Percentiles rank a stretch among this genome's conserved stretches.
These are phyloP conservation scores for Xerus inauris DNA, from an alignment of 2,113 vertebrate genomes.

Conservation along the genomic window DNA sequence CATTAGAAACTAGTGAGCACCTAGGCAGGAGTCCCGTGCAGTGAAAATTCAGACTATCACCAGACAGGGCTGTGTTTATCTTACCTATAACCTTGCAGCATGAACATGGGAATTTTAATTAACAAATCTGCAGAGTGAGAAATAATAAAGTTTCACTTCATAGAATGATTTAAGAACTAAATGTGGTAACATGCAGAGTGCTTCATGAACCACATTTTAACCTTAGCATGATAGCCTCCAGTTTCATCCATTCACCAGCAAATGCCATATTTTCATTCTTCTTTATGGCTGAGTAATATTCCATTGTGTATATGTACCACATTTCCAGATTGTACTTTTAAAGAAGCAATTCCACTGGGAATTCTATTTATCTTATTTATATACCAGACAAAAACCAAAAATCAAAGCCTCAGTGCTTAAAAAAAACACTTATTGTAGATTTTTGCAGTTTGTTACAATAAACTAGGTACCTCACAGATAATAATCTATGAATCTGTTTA, in stretches of 20 bases:
- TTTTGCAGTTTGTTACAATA: neutral
- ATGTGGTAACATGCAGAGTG: neutral
- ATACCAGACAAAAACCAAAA: neutral
- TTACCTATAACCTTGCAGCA: neutral
- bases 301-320: no score
- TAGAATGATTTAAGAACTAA: slow-evolving; percentile 7
- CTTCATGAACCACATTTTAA: no score
- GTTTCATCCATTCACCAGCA: no score
- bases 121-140: neutral
- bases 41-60: neutral
- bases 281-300: no score
- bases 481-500: neutral
- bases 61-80: neutral
- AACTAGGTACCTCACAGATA: neutral
- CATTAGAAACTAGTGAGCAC: neutral
- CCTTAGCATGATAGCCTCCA: no score
- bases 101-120: neutral
- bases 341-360: slow-evolving; percentile 2
- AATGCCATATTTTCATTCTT: no score
- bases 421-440: neutral
- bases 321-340: no score
- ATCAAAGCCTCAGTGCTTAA: neutral
- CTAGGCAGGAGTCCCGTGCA: neutral
- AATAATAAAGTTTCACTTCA: neutral
- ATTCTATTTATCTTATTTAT: neutral